Base-by-base conservation (phyloP, 2,113 vertebrate species). In the Archilochus colubris region DNA sequence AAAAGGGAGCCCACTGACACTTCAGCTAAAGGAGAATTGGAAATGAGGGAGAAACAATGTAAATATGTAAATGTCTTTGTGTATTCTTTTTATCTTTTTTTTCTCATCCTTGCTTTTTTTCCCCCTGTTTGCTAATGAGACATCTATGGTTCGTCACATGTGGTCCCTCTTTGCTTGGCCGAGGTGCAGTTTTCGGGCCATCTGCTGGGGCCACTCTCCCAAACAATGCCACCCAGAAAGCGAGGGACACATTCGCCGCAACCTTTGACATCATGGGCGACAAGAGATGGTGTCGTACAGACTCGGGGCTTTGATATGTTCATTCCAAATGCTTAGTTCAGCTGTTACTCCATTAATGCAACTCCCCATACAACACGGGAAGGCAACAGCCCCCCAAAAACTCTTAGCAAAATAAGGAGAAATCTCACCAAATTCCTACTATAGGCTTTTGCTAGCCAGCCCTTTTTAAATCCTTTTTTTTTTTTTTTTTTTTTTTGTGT, bases 61-160 rank as follows among this genome's bases (percentile, higher is more conserved):
- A 98, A 98, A 98, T 98, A 98, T 98, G 98, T 97, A 97, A 98
- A 98, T 98, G 96, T 92, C 98, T 98, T 95, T 96, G 97, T 97
- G 96, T 97, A 95, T 97, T 97, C 97, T 96, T 98, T 98, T 98
- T 98, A 98, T 98, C 97, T 97, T 94, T 91, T 91, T 87, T 96
- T 95, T 96, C 95, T 95, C 96, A 95, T 97, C 95, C 97, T 95
- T 31, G 89, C 70, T 79, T 89, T 61, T 66, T 85, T 38, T 10
- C 63, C 94, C 93, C 77, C 95, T 82, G 55, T 96, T 97, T 98
- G 97, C 93, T 98, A 98, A 98, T 97, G 97, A 98, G 97, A 97
- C 97, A 95, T 97, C 97, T 96, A 80, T 80, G 89, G 95, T 80
- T 96, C 91, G 13, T 97, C 97, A 93, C 97, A 97, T 97, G 97